Evolutionary conservation across 2,113 vertebrate genomes (phyloP), one percentile per base, ranked within the genome.

Genomic region (Nothoprocta perdicaria): DNA sequence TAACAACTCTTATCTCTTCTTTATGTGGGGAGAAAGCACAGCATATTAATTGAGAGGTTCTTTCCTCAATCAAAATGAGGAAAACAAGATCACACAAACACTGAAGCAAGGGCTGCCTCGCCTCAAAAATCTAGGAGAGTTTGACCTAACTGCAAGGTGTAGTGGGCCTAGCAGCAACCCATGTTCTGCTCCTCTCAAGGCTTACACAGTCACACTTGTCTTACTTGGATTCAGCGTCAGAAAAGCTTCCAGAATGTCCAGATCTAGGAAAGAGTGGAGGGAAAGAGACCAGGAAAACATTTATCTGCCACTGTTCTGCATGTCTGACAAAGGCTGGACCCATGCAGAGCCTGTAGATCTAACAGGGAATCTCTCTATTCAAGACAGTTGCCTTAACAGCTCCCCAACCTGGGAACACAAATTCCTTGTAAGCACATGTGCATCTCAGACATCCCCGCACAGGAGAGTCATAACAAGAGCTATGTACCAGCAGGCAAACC

Each of bases 1-100:
- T 88, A 94, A 91, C 88, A 82, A 88, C 68, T 60, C 92, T 93
- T 94, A 90, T 89, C 84, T 97, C 50, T 91, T 67, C 63, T 66
- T 19, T 80, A 82, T 62, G n/a, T 6, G 57, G 69, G 24, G 68
- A 74, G 23, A 86, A 75, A 88, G 53, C 22, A 60, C n/a, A 55
- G 57, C 53, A 73, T 84, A 74, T 92, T 68, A 90, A 80, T 6
- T 72, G 77, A 84, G 61, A 86, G 48, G 55, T 88, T 91, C 75
- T 72, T 62, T 69, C 69, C 29, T 71, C 75, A 78, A 35, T 55
- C 45, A 84, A 91, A 63, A 40, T 4, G 55, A 68, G 5, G 50
- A 55, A 73, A 61, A 52, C 29, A 17, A 8, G 18, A 48, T 48
- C 48, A 14, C 16, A 38, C 1, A 31, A 12, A 35, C 43, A 40